Evolutionary conservation across 2,113 vertebrate genomes (phyloP).

Genomic region (Casuarius casuarius): DNA sequence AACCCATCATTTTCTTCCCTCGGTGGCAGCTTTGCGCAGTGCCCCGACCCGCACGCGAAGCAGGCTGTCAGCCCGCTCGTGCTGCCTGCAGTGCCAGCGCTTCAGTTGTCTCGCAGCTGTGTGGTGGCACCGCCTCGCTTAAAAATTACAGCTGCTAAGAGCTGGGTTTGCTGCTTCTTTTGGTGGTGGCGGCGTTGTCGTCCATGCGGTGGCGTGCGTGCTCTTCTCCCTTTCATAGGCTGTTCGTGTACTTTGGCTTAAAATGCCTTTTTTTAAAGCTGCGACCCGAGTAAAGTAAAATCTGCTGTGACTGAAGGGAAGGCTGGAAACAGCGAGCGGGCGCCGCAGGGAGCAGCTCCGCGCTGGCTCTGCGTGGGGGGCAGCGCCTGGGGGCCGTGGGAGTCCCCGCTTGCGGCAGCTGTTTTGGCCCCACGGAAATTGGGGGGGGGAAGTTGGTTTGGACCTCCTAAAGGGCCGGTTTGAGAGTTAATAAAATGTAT

Average conservation of each 20-base stretch:
- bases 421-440: background rate
- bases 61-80: rapidly evolving
- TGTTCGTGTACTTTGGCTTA: rapidly evolving
- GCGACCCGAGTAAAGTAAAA: background rate
- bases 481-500: background rate
- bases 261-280: rapidly evolving
- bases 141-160: background rate
- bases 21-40: background rate
- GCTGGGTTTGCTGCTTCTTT: no score
- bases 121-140: no score
- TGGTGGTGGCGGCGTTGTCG: background rate
- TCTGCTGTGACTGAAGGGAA: rapidly evolving
- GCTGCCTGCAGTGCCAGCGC: rapidly evolving
- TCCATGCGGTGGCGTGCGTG: rapidly evolving
- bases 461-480: background rate
- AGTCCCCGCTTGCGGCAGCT: rapidly evolving
- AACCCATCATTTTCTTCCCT: rapidly evolving
- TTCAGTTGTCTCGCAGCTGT: background rate
- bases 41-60: background rate
- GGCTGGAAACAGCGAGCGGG: no score
- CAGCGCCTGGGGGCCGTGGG: no score
- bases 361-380: no score
- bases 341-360: no score
- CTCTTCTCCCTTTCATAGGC: background rate
- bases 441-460: rapidly evolving